Evolutionary conservation across 1,140 invertebrate species (phyloP), one percentile per base, ranked within the genome.

Genomic region (Hermatobates lingyangjiaoensis): DNA sequence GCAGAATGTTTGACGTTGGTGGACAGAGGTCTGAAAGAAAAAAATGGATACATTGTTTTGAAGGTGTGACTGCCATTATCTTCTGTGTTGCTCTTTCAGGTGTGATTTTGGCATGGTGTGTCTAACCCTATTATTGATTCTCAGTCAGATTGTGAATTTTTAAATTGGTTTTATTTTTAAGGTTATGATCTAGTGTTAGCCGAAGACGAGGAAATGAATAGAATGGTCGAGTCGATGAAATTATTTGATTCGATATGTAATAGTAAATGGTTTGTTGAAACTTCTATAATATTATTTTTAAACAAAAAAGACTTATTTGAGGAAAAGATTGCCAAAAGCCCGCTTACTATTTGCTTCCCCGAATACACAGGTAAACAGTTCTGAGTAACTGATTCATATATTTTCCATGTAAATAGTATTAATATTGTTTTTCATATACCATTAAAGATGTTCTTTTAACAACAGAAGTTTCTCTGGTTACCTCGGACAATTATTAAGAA

Each of bases 221-320:
- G 81, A 46, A 85, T 85, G 81, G 87, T 92, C 62, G 91, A 95
- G 66, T 91, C 87, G 44, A 79, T 95, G 71, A 94, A 94, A 65
- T 68, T 95, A 27, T 95, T 95, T 68, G 92, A 96, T 70, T 87
- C 84, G 2, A 96, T 96, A 63, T 96, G 92, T 67, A 95, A 95
- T 69, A 94, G 91, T 65, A 95, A 95, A 70, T 96, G 91, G 91
- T 95, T 95, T 65, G 85, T 89, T 48, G 89, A 95, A 60, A 95
- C 92, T 15, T 94, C 90, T n/a, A 95, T 95, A 56, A 95, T 95
- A 63, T 72, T 96, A 45, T 96, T 96, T 68, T 71, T 96, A 24
- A 96, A 96, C 68, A 96, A 96, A 63, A 94, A 94, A 66, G 92
- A 96, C 77, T 72, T 96, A 48, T 96, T 96, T 65, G 87, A 92